These are phyloP conservation scores for Bradypus variegatus DNA, from an alignment of 2,797 vertebrate genomes.

Conservation along the genomic window DNA sequence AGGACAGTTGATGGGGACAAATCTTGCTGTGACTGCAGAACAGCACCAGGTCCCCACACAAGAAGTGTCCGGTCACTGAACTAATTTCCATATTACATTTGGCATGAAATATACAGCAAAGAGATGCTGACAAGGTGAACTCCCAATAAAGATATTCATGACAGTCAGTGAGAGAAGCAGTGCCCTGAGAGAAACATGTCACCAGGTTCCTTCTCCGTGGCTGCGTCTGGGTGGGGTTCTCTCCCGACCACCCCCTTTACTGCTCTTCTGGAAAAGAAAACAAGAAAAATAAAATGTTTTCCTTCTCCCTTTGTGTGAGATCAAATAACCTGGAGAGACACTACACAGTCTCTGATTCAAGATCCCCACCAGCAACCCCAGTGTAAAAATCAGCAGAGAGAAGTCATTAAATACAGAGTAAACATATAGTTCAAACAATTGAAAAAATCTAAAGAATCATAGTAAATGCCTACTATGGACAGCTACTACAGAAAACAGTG, in stretches of 20 bases:
- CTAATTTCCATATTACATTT: not conserved
- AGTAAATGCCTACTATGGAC: not conserved
- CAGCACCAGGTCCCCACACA: not conserved
- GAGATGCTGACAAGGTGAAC: not conserved
- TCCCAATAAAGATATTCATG: not conserved
- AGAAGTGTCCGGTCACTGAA: not conserved
- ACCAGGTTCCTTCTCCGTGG: fast-evolving
- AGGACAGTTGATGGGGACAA: not conserved
- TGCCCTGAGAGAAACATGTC: not conserved
- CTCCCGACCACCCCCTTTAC: not conserved
- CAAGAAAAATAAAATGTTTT: not conserved
- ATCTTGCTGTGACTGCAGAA: not conserved
- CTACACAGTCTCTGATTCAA: not conserved
- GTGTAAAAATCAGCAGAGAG: not conserved
- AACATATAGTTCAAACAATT: not conserved
- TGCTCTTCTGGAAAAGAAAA: not conserved
- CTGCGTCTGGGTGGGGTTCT: not conserved
- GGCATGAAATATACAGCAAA: not conserved
- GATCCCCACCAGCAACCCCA: not conserved
- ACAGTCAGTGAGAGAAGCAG: not conserved
- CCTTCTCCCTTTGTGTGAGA: not conserved
- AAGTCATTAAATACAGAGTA: not conserved
- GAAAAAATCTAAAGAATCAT: not conserved
- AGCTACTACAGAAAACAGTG: not conserved
- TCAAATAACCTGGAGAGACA: not conserved